Evolutionary conservation across 2,797 vertebrate genomes (phyloP), one percentile per base, ranked within the genome.

Genomic region (Apogon talboti): DNA sequence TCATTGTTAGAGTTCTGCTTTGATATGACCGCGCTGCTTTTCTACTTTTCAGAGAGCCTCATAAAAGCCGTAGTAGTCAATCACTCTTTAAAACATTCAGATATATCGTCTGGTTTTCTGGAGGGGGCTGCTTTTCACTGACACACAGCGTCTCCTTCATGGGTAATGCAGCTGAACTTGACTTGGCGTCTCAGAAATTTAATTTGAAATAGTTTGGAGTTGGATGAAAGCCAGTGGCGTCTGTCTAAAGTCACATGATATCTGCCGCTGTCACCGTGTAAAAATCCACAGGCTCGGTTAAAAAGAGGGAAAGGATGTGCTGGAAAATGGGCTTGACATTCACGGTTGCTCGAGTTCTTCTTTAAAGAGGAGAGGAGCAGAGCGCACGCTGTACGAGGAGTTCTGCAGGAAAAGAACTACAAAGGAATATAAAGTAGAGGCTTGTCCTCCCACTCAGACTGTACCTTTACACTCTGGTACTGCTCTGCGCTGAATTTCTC

Each of bases 401-500:
- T 19, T 63, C 30, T 53, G 6, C 16, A 52, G 40, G 33, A 33
- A 7, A 19, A 12, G 6, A 59, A 47, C 37, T 41, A 48, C 50
- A 65, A 47, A 73, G 16, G 18, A 67, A 61, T 47, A n/a, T 10
- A 21, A 58, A 66, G 40, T 21, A 24, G 18, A 46, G 21, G 13
- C 14, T 5, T 30, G 19, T 41, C 15, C 47, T 2, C 2, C 13
- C 62, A 49, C 44, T n/a, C 40, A 45, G 52, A 30, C 57, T 37
- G 50, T 78, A 98, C 98, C 95, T 96, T 92, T 16, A 96, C 85
- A 19, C 76, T 80, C 42, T 83, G 76, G 58, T 98, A 99, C 86
- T 96, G 94, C 37, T 94, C 87, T 0, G 76, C 86, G 0, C 74
- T 87, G 91, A 98, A 96, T 69, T 95, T 98, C 7, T 99, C 96